A percentile compares a stretch with the other conserved stretches of the same genome.
Conservation (phyloP, 2,113 vertebrate species). For the Cavia porcellus region DNA sequence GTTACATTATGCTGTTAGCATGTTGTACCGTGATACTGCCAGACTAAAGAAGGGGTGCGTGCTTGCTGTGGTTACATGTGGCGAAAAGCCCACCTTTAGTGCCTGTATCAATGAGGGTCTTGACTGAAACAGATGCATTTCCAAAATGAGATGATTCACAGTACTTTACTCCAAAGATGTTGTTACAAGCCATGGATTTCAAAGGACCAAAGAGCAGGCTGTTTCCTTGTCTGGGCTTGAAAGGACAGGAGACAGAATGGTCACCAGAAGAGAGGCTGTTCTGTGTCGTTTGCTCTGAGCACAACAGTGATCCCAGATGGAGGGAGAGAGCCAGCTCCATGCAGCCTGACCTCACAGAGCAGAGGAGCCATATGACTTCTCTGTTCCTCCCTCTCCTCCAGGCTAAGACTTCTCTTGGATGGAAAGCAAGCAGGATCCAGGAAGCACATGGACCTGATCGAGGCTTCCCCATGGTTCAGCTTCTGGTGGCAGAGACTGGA, state of each 20-base stretch:
- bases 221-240: background rate
- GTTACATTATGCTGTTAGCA: background rate
- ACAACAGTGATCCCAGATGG: background rate
- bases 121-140: background rate
- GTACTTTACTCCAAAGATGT: background rate
- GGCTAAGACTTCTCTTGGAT: background rate
- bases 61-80: background rate
- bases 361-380: background rate
- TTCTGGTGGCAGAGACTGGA: background rate
- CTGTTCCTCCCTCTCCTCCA: background rate
- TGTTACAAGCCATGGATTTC: background rate
- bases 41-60: accelerated
- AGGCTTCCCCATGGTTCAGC: background rate
- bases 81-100: background rate
- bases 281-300: background rate
- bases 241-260: background rate
- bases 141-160: background rate
- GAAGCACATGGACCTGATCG: background rate
- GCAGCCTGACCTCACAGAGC: background rate
- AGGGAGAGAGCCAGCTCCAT: background rate
- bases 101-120: background rate
- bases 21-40: accelerated
- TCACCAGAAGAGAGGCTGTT: background rate
- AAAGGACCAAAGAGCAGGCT: background rate
- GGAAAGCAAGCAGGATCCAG: background rate